A percentile compares a stretch with the other conserved stretches of the same genome.
These are phyloP conservation scores for Xiphophorus couchianus DNA, from an alignment of 2,113 vertebrate species.

Conservation along the genomic window DNA sequence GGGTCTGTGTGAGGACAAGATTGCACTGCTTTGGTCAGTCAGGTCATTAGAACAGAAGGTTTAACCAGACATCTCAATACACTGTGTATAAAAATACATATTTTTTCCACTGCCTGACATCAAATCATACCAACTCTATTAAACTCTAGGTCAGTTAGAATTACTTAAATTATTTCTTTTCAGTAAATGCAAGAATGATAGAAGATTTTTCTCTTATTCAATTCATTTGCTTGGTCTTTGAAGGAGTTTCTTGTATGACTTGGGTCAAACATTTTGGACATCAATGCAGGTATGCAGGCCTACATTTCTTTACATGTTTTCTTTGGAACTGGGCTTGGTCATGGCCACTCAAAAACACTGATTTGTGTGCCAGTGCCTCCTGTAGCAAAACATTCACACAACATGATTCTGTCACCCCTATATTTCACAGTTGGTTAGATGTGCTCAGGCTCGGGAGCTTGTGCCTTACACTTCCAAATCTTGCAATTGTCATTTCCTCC, in stretches of 20 bases:
- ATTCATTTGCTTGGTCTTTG: neutral
- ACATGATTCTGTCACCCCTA: neutral
- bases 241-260: neutral
- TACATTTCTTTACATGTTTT: neutral
- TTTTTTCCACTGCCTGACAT: too few relatives aligned
- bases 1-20: constrained; percentile 24
- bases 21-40: neutral
- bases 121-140: neutral
- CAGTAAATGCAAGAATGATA: too few relatives aligned
- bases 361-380: neutral
- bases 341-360: neutral
- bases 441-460: neutral
- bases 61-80: too few relatives aligned
- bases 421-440: neutral
- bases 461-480: neutral
- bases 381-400: neutral
- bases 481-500: neutral
- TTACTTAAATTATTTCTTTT: too few relatives aligned
- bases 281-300: neutral
- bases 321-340: neutral
- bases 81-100: too few relatives aligned
- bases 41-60: too few relatives aligned
- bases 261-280: neutral
- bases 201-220: neutral
- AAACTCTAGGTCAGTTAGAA: neutral